Evolutionary conservation across 2,888 invertebrate species (phyloP), one percentile per base, ranked within the genome.

Genomic region (Chrysolina haemoptera): DNA sequence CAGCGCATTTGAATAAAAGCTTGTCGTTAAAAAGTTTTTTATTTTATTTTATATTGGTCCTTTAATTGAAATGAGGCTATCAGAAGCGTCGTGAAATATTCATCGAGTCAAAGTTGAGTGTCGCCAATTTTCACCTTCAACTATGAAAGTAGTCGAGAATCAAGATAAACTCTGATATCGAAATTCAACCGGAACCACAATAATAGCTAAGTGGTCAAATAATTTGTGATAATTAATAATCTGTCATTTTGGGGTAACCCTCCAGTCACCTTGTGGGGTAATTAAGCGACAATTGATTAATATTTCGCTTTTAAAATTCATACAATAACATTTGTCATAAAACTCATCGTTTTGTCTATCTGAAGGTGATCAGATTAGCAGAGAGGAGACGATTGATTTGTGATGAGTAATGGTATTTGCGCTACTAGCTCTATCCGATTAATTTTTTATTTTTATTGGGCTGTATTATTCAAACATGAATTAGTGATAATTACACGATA

Each of bases 341-440:
- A 35, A 59, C 22, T 35, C 59, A 59, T 59, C 59, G 14, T 59
- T 59, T 27, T n/a, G 14, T 59, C n/a, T n/a, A 59, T 35, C n/a
- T 59, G 59, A 59, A 59, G 59, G 59, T 59, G 59, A 59, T 59
- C 59, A 27, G 20, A 53, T 18, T 1, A 11, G 12, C 43, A 14
- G 43, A 43, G 43, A 18, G 9, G 9, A 50, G 18, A 50, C 50
- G 18, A 50, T 18, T 50, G 50, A 50, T 59, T 59, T 59, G 22
- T 59, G 59, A 59, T 59, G 59, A 59, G 59, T 59, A 59, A 59
- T 59, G 27, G 16, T 59, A 59, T 59, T 27, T n/a, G 27, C n/a
- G 27, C 35, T 27, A 59, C 18, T 59, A 22, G 59, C 35, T 12
- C 27, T 27, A 27, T 27, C 53, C 53, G 4, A 20, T 10, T 53